Percentiles rank a stretch among this genome's conserved stretches.
These are phyloP conservation scores for Tipula confusa DNA, from an alignment of 2,888 invertebrate genomes.

Conservation along the genomic window DNA sequence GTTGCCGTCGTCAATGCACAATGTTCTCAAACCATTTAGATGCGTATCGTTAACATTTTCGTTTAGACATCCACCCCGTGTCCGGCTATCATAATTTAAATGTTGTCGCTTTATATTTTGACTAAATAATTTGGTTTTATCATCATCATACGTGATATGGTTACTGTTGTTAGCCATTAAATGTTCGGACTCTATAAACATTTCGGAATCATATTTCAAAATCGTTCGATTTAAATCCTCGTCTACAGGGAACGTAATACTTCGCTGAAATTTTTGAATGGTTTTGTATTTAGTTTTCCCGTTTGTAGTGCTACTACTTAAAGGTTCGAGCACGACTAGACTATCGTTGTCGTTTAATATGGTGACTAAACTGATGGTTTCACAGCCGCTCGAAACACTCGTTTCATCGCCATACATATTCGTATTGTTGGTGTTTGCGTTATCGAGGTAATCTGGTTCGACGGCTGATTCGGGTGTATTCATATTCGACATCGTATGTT, in stretches of 20 bases:
- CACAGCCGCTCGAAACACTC: slow-evolving; percentile 75
- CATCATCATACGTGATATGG: neutral
- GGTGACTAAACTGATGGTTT: slow-evolving; percentile 70
- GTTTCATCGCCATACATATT: slow-evolving; percentile 65
- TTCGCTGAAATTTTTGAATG: neutral
- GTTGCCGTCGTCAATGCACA: neutral
- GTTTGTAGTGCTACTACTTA: neutral
- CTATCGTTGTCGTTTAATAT: slow-evolving; percentile 47
- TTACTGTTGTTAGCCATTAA: neutral
- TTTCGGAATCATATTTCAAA: neutral
- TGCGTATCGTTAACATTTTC: neutral
- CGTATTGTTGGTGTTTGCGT: neutral
- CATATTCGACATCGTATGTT: neutral
- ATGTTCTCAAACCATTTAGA: neutral
- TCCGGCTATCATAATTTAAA: neutral
- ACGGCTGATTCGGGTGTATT: slow-evolving; percentile 29
- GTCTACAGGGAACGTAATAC: neutral
- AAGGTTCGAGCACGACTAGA: slow-evolving; percentile 6
- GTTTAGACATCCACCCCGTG: neutral
- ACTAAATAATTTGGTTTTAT: slow-evolving; percentile 1
- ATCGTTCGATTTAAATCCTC: neutral
- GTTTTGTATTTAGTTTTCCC: neutral
- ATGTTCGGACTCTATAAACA: neutral
- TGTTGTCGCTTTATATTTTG: neutral
- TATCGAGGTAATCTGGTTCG: neutral